Evolutionary conservation across 1,140 invertebrate species (phyloP), one percentile per base, ranked within the genome.

Genomic region (Drepana arcuata): DNA sequence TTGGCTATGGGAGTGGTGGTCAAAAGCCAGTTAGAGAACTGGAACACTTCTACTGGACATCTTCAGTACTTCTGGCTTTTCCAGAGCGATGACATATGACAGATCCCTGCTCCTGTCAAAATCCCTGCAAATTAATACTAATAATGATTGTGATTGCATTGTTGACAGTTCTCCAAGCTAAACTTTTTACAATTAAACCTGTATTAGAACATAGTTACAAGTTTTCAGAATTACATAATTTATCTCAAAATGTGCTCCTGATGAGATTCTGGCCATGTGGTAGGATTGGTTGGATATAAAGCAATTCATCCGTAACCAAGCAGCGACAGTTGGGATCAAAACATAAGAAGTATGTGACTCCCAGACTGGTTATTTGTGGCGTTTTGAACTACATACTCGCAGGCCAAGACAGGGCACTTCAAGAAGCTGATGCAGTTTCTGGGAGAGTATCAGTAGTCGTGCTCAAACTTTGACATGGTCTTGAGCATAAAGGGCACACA

Each of bases 271-370:
- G 7, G 12, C 31, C 1, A n/a, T 29, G 30, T 63, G 51, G 52
- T 48, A 55, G 11, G 53, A 47, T 2, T 42, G 46, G 37, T 26
- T 53, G 2, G 13, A 36, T 21, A 41, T 54, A 1, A 41, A 42
- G 2, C 45, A 51, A 28, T 34, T 42, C 12, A 49, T 53, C 9
- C 14, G 11, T 1, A 50, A 44, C 12, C 51, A 57, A 42, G 35
- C 41, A 9, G 53, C 53, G 0, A 1, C 5, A 27, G 29, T 47
- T 1, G 53, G 48, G 0, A 46, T 61, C 0, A 61, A 61, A 38
- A 51, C 44, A 2, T 57, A 51, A 24, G 58, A 54, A 23, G 11
- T 61, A 0, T 56, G 46, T 35, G 48, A 56, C 9, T 41, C 42
- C 7, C 26, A 39, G 12, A 28, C 40, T 16, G 55, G 50, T 0